Evolutionary conservation across 2,113 vertebrate species (phyloP), one percentile per base, ranked within the genome.

Genomic region (Noctilio leporinus): DNA sequence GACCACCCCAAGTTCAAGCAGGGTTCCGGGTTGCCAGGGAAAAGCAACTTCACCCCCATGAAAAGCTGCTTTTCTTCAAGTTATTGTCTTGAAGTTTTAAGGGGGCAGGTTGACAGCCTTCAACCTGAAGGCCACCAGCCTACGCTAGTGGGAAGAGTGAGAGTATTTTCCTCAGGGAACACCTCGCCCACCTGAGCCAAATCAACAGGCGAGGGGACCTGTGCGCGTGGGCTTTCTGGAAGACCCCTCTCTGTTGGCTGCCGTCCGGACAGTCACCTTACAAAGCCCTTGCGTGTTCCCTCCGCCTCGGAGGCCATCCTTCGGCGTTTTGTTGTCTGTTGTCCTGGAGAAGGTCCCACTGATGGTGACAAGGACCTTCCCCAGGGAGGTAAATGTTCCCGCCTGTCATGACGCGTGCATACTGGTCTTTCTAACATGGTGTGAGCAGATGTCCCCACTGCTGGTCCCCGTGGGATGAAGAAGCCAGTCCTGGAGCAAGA

Each of bases 401-500:
- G 45, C 83, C 6, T 0, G 2, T 38, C 69, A 8, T 0, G 0
- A 20, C 40, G 24, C 15, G 2, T 15, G 16, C 4, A n/a, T 2
- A 45, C 16, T 7, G 33, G 38, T n/a, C 4, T 4, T 15, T 24
- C 47, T 3, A 9, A 5, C 7, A 11, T 7, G 10, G 10, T 43
- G 28, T 1, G 0, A n/a, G 70, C 1, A 5, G 38, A 19, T 0
- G 30, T 47, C 35, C 45, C 64, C 53, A 6, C 1, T 0, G 14
- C 7, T 1, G 1, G 7, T n/a, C 16, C 17, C 45, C 0, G 0
- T 10, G 72, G 33, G 72, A 57, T 30, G 28, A 62, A 12, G 19
- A 33, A 30, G 62, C 38, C 5, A 15, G 26, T 20, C 47, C 72
- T 9, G 26, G 45, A 28, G 67, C 28, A 38, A 40, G 49, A 62